Conservation (phyloP, 1,140 invertebrate genomes). For the Geopemphigus sp. region DNA sequence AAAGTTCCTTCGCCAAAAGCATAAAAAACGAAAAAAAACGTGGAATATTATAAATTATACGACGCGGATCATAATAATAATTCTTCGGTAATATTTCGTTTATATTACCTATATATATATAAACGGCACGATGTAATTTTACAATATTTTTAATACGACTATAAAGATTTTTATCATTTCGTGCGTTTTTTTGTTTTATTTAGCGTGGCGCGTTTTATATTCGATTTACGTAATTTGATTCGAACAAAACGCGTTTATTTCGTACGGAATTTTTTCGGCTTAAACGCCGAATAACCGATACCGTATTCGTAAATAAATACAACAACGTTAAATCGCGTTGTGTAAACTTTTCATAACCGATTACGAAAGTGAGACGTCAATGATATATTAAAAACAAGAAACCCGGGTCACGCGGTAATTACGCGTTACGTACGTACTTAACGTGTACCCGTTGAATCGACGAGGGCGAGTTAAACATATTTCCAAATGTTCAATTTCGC, state of each 20-base stretch:
- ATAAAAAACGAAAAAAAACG: conserved; percentile 2
- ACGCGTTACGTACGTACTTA: no score
- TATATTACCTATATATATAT: conserved; percentile 22
- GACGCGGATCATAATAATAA: neutral
- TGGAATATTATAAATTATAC: conserved; percentile 10
- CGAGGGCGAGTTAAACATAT: no score
- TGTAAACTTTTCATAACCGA: no score
- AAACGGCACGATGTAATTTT: neutral
- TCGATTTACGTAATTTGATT: neutral
- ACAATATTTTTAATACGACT: conserved; percentile 3
- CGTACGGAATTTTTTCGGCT: neutral
- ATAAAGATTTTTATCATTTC: conserved; percentile 28
- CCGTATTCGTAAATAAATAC: no score
- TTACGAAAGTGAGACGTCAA: no score
- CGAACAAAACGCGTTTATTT: neutral
- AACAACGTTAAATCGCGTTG: no score
- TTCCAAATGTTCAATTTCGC: no score
- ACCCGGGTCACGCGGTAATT: no score
- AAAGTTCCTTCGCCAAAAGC: neutral
- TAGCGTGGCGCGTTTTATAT: neutral
- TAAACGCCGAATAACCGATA: neutral
- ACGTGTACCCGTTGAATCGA: no score
- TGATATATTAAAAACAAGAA: no score
- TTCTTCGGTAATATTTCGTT: neutral
- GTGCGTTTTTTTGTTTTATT: neutral